These are phyloP conservation scores for Poecilia latipinna DNA, from an alignment of 2,113 vertebrate species.

Conservation along the genomic window DNA sequence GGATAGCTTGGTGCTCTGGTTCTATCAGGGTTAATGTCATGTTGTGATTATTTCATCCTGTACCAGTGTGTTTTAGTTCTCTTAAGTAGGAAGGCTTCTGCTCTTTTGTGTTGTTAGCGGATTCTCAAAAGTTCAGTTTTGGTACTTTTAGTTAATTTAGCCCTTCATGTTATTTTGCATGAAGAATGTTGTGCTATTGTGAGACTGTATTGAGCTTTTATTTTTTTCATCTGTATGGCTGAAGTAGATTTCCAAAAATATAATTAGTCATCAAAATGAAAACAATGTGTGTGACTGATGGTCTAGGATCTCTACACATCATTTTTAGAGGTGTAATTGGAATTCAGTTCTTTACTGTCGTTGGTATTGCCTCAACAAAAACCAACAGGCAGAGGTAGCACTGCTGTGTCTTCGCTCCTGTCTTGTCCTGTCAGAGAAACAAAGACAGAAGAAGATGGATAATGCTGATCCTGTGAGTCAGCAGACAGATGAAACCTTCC, in stretches of 20 bases:
- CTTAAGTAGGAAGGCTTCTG: no score
- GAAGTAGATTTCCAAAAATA: neutral
- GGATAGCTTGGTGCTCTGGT: no score
- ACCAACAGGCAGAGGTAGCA: conserved; percentile 21
- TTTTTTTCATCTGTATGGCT: neutral
- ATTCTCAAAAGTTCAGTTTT: no score
- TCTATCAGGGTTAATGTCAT: no score
- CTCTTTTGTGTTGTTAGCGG: no score
- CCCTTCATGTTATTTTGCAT: no score
- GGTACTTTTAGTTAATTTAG: no score
- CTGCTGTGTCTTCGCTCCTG: conserved; percentile 47
- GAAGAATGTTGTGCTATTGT: no score
- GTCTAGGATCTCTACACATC: neutral
- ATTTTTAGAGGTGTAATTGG: neutral
- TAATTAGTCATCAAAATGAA: no score
- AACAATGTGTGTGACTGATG: neutral
- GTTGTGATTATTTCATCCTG: no score
- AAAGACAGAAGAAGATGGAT: conserved; percentile 48
- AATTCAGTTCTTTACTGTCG: neutral
- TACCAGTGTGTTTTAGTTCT: no score
- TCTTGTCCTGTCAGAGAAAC: conserved; percentile 44
- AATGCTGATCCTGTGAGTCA: neutral
- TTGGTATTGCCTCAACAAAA: conserved; percentile 14
- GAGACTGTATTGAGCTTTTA: neutral
- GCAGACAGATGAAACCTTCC: neutral